Base-by-base conservation (phyloP, 2,113 vertebrate genomes). In the Salvelinus alpinus region DNA sequence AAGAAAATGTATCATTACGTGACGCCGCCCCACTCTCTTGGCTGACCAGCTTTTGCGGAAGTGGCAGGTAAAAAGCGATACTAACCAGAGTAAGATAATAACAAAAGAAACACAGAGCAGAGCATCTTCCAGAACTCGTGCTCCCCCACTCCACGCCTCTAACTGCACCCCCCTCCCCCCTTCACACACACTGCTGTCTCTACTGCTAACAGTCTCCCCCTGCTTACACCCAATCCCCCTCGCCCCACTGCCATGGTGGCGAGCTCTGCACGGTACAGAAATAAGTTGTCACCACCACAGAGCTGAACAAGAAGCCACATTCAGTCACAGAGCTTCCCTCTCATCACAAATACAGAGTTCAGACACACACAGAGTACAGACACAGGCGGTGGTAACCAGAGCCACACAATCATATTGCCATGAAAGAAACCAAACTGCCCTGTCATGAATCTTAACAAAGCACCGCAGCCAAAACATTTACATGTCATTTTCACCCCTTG, bases 401-500 rank as follows among this genome's bases (percentile, higher is more conserved):
- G 47, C 64, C 73, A 68, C 14, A 78, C n/a, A 60, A 8, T 24
- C 77, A 67, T 54, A 18, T 16, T 59, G 51, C 18, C 71, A 72
- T 29, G 67, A 27, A 54, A 74, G 78, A 77, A 62, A 47, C 71
- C 44, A 84, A 79, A 78, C 75, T 70, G 54, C 62, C 70, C 34
- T 22, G 68, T 70, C 75, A 82, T 76, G 48, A 85, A 87, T 76
- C 83, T 77, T 73, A 87, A 86, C 64, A 71, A 81, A 84, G 75
- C 82, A n/a, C 77, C 18, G 77, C 59, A 81, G 44, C 38, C 44
- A 75, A 87, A 87, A 88, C 73, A 84, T 85, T 85, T 78, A 73
- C 81, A 77, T 84, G 82, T 72, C 38, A 73, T 86, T 83, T 87
- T 78, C 78, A 75, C 74, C 74, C 75, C 79, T 83, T 78, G 83